These are phyloP conservation scores for Synergus laeviventris DNA, from an alignment of 2,888 invertebrate species.

Conservation along the genomic window DNA sequence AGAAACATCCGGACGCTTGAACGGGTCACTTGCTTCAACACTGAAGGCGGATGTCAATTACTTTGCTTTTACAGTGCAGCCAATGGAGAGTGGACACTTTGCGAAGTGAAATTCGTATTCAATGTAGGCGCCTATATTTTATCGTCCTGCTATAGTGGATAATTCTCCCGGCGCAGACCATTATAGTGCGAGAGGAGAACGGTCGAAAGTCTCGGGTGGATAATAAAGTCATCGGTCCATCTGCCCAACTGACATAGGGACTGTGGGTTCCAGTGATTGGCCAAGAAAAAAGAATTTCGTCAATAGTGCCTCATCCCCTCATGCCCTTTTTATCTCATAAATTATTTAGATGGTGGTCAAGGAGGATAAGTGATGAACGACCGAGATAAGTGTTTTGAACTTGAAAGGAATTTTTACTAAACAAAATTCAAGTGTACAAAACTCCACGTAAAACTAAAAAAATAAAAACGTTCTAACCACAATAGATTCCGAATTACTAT, in stretches of 20 bases:
- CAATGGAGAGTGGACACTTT: conserved; percentile 26
- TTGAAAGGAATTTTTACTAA: conserved; percentile 13
- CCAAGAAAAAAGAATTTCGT: conserved; percentile 31
- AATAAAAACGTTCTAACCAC: too few species aligned
- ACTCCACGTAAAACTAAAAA: too few species aligned
- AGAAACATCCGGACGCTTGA: conserved; percentile 33
- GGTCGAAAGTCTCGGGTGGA: conserved; percentile 37
- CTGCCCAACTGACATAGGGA: conserved; percentile 21
- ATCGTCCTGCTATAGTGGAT: conserved; percentile 24
- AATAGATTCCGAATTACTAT: too few species aligned
- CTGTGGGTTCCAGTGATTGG: conserved; percentile 36
- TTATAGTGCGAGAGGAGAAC: conserved; percentile 35
- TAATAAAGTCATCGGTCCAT: conserved; percentile 35
- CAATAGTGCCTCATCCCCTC: not conserved
- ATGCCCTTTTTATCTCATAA: conserved; percentile 16
- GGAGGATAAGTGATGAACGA: conserved; percentile 11
- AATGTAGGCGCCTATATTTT: conserved; percentile 35
- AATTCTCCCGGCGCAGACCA: conserved; percentile 28
- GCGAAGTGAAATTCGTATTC: conserved; percentile 37
- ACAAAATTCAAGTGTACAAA: not conserved
- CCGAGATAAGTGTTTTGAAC: conserved; percentile 12
- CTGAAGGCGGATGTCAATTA: conserved; percentile 40
- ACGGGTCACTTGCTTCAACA: conserved; percentile 27
- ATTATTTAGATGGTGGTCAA: not conserved
- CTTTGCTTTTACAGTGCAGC: conserved; percentile 12